These are phyloP conservation scores for Drosophila villosipedis DNA, from an alignment of 2,888 invertebrate genomes.

Conservation along the genomic window DNA sequence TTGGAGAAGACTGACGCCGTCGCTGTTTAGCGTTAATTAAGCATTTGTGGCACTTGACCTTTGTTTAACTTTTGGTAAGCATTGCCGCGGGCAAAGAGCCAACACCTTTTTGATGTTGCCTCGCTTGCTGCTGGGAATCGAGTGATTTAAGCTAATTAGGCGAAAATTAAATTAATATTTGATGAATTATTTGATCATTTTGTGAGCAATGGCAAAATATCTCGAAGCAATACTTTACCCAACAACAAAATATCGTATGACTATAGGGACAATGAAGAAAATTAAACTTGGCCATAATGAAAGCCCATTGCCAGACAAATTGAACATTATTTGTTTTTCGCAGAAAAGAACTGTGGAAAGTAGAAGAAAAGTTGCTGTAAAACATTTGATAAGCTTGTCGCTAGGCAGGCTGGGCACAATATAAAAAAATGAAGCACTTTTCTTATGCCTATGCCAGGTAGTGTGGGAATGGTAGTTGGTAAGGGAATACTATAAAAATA, in stretches of 20 bases:
- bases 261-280: conserved; percentile 23
- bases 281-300: conserved; percentile 44
- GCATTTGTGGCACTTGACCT: conserved; percentile 56
- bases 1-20: conserved; percentile 24
- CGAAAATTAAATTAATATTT: conserved; percentile 76
- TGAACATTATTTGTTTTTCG: conserved; percentile 55
- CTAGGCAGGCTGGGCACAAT: conserved; percentile 51
- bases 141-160: conserved; percentile 72
- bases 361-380: conserved; percentile 38
- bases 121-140: not conserved
- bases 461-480: not conserved
- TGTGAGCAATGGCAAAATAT: conserved; percentile 26
- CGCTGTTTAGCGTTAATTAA: conserved; percentile 70
- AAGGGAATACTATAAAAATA: conserved; percentile 28
- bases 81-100: conserved; percentile 48
- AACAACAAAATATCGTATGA: conserved; percentile 8
- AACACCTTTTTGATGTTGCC: conserved; percentile 71
- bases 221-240: conserved; percentile 12
- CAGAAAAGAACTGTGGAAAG: conserved; percentile 4
- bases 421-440: conserved; percentile 31
- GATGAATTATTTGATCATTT: conserved; percentile 62
- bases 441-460: conserved; percentile 44
- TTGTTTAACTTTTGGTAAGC: conserved; percentile 46
- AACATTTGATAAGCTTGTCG: conserved; percentile 71
- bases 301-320: conserved; percentile 44